phyloP scores from a whole-genome alignment of 30 jellyfish, hydroid and myxozoan genomes.

The Cassiopea andromeda region DNA sequence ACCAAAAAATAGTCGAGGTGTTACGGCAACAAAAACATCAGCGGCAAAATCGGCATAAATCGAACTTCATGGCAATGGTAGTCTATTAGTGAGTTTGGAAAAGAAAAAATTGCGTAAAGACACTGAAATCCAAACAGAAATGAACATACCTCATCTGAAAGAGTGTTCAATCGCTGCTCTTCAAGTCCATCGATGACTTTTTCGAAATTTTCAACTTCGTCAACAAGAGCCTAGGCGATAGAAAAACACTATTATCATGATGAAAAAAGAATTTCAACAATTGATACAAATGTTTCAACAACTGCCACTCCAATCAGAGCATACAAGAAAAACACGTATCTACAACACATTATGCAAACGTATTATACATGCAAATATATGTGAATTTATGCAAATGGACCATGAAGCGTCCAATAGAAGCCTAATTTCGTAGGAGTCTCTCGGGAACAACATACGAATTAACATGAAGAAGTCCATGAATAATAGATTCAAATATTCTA shows the following conservation, averaged over 20 bases:
- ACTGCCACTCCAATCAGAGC: too few species aligned
- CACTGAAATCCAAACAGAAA: not conserved
- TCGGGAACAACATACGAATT: too few species aligned
- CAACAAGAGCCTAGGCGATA: conserved; percentile 54
- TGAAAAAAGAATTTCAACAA: not conserved
- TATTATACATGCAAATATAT: too few species aligned
- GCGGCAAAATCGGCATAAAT: not conserved
- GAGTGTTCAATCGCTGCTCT: conserved; percentile 79
- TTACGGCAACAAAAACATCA: not conserved
- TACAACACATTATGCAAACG: too few species aligned
- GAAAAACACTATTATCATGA: not conserved
- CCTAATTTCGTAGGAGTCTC: too few species aligned
- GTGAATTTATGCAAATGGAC: too few species aligned
- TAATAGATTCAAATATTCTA: too few species aligned
- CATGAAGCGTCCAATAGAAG: too few species aligned
- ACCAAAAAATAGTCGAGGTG: not conserved
- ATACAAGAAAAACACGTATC: too few species aligned
- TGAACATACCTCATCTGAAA: conserved; percentile 77
- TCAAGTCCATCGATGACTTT: conserved; percentile 72
- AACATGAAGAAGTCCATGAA: too few species aligned
- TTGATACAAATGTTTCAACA: not conserved
- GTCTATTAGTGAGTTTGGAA: too few species aligned
- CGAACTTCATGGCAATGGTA: too few species aligned
- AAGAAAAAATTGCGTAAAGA: not conserved
- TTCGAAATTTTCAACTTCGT: conserved; percentile 62